These are phyloP conservation scores for Oreamnos americanus DNA, from an alignment of 2,113 vertebrate genomes.

Conservation along the genomic window DNA sequence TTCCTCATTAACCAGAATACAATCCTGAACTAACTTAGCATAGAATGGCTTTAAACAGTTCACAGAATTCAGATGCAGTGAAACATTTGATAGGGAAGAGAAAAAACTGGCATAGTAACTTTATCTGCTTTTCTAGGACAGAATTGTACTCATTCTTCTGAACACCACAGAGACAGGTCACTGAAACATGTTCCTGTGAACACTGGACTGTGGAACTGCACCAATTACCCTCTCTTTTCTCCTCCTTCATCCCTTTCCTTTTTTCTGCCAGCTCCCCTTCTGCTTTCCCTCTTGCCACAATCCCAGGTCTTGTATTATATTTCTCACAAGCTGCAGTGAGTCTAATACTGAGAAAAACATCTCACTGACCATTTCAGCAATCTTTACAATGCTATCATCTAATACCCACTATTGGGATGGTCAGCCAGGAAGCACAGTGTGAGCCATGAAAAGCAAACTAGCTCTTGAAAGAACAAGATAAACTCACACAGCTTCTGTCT, in stretches of 20 bases:
- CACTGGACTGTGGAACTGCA: neutral
- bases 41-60: neutral
- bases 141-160: neutral
- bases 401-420: neutral
- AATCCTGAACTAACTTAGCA: neutral
- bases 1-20: neutral
- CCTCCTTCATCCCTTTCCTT: neutral
- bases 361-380: constrained; percentile 35
- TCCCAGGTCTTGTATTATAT: neutral
- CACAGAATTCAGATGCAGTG: neutral
- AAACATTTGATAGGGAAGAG: constrained; percentile 43
- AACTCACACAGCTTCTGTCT: neutral
- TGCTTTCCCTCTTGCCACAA: neutral
- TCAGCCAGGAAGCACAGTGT: neutral
- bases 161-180: neutral
- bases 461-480: neutral
- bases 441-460: neutral
- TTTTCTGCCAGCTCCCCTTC: neutral
- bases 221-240: neutral
- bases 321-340: neutral
- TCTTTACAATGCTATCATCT: neutral
- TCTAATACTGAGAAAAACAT: neutral
- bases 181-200: neutral
- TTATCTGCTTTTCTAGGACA: constrained; percentile 54
- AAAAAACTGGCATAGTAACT: constrained; percentile 4